A percentile compares a stretch with the other conserved stretches of the same genome.
phyloP scores from a whole-genome alignment of 2,113 vertebrate genomes.

The Craseonycteris thonglongyai region DNA sequence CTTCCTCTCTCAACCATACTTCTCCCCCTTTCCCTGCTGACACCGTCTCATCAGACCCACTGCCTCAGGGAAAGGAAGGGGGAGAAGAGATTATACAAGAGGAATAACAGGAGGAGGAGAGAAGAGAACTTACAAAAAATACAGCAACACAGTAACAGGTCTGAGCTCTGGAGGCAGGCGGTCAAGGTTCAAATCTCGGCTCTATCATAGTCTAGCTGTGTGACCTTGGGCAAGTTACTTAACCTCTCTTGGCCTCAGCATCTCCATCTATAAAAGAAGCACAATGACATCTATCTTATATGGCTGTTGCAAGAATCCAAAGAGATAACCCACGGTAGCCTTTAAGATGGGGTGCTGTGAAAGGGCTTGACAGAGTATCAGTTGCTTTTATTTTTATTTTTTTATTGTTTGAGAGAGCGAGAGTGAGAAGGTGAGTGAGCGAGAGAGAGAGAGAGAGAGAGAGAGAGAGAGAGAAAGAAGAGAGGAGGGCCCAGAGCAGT shows the following conservation, averaged over 20 bases:
- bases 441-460: too few relatives aligned
- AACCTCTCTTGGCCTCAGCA: background rate
- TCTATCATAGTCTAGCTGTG: background rate
- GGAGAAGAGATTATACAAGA: background rate
- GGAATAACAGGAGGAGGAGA: background rate
- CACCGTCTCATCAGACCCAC: background rate
- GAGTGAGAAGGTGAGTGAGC: too few relatives aligned
- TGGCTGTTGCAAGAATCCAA: background rate
- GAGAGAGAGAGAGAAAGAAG: too few relatives aligned
- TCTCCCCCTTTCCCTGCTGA: too few relatives aligned
- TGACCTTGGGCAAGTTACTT: background rate
- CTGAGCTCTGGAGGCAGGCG: background rate
- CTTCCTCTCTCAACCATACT: background rate
- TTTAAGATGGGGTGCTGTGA: fast-evolving
- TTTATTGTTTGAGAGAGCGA: too few relatives aligned
- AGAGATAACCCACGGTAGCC: fast-evolving
- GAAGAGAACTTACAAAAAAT: background rate
- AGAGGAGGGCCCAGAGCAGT: too few relatives aligned
- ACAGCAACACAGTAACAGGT: fast-evolving
- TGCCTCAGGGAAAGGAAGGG: background rate
- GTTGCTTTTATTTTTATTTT: too few relatives aligned
- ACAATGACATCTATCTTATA: fast-evolving
- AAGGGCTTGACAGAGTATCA: fast-evolving
- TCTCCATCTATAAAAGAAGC: background rate
- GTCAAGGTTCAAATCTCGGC: background rate